Conservation (phyloP, 2,113 vertebrate genomes). For the Alces alces region DNA sequence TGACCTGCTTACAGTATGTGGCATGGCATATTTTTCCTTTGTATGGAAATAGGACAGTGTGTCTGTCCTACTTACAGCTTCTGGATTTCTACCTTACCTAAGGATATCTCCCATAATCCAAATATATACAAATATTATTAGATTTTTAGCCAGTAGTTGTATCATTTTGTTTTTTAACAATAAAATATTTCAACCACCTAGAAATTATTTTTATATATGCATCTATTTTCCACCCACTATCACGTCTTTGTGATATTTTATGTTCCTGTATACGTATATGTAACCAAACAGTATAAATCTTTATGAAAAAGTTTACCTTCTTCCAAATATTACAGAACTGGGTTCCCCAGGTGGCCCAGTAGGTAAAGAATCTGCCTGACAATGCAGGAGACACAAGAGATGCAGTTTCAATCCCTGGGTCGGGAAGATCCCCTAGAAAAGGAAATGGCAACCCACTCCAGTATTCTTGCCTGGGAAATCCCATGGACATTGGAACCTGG, state of each 20-base stretch:
- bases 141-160: not conserved
- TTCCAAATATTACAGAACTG: not conserved
- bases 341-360: not conserved
- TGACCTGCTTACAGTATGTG: not conserved
- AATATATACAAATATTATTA: not conserved
- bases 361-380: not conserved
- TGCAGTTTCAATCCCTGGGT: accelerated
- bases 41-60: not conserved
- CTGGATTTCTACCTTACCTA: not conserved
- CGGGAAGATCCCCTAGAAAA: not conserved
- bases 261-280: not conserved
- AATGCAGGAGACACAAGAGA: not conserved
- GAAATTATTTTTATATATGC: not conserved
- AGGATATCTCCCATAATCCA: not conserved
- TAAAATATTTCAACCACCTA: not conserved
- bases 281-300: not conserved
- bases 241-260: not conserved
- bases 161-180: not conserved
- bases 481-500: not conserved
- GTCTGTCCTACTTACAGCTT: not conserved
- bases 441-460: not conserved
- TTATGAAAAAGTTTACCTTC: not conserved
- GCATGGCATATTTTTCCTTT: not conserved
- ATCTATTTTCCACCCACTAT: not conserved
- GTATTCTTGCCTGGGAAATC: not conserved